Evolutionary conservation across 2,797 vertebrate genomes (phyloP), one percentile per base, ranked within the genome.

Genomic region (Rhinatrema bivittatum): DNA sequence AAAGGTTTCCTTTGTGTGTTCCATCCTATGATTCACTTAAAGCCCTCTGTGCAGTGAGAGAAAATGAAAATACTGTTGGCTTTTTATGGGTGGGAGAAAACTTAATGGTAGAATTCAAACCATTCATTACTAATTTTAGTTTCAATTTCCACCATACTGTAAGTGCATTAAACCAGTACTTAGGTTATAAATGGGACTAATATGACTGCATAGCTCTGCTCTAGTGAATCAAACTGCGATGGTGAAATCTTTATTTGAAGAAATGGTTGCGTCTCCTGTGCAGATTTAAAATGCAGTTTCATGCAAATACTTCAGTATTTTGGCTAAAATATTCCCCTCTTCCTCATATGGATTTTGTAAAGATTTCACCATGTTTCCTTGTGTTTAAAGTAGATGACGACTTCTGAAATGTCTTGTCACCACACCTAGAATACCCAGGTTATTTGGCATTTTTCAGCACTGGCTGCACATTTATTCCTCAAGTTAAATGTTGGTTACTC

Each of bases 391-490:
- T 78, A 82, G 78, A 70, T 33, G 26, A 63, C 76, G 79, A 49
- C 76, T 76, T 76, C 60, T 68, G 76, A 81, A 81, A 84, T 53
- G 51, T 62, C 70, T n/a, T 64, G 77, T 81, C 81, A 82, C 79
- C 79, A 79, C 81, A 60, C 63, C 73, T 61, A 25, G 63, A 69
- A 73, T 74, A 70, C 52, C 43, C n/a, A n/a, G n/a, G n/a, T n/a
- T n/a, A n/a, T n/a, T 66, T 11, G 72, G 69, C 56, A 55, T 59
- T 62, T 51, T 48, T 47, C n/a, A n/a, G n/a, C n/a, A n/a, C n/a
- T n/a, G n/a, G n/a, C n/a, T n/a, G n/a, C n/a, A n/a, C n/a, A n/a
- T n/a, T n/a, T n/a, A n/a, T n/a, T n/a, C n/a, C n/a, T n/a, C n/a
- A n/a, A n/a, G n/a, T n/a, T n/a, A n/a, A n/a, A n/a, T n/a, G n/a